phyloP scores from a whole-genome alignment of 2,113 vertebrate species.

The Hystrix brachyura region DNA sequence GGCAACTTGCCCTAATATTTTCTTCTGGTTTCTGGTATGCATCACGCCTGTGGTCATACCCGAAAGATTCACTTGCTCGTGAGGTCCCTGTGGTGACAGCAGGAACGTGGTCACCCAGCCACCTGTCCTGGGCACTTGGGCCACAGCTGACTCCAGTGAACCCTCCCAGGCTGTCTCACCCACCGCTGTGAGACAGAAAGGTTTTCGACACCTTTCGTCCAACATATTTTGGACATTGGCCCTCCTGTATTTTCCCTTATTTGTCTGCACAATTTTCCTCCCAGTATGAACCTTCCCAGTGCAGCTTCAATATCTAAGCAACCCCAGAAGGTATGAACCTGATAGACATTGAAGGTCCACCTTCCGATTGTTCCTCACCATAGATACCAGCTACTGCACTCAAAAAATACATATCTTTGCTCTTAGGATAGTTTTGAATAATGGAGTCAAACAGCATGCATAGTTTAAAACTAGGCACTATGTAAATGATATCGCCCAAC shows the following conservation, averaged over 20 bases:
- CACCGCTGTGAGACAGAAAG: neutral
- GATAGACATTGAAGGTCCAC: neutral
- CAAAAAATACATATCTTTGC: neutral
- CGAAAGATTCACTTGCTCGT: neutral
- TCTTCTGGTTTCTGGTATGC: neutral
- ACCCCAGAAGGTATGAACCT: too few species aligned
- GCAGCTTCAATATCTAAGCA: neutral
- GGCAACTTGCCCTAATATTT: neutral
- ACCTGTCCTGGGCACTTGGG: neutral
- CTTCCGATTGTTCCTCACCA: neutral
- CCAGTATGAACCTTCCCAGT: too few species aligned
- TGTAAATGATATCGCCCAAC: neutral
- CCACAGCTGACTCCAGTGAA: neutral
- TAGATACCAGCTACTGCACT: neutral
- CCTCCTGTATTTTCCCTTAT: neutral
- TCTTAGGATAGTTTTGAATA: neutral
- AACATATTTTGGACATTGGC: neutral
- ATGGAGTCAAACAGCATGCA: neutral
- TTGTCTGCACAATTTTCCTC: neutral
- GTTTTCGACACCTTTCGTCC: neutral
- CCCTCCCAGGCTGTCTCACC: neutral
- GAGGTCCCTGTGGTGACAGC: neutral
- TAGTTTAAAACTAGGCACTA: neutral
- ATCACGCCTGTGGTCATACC: neutral
- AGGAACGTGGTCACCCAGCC: neutral